Percentiles rank a stretch among this genome's conserved stretches.
Conservation (phyloP, 1,140 invertebrate species). For the Paramacrobiotus metropolitanus region DNA sequence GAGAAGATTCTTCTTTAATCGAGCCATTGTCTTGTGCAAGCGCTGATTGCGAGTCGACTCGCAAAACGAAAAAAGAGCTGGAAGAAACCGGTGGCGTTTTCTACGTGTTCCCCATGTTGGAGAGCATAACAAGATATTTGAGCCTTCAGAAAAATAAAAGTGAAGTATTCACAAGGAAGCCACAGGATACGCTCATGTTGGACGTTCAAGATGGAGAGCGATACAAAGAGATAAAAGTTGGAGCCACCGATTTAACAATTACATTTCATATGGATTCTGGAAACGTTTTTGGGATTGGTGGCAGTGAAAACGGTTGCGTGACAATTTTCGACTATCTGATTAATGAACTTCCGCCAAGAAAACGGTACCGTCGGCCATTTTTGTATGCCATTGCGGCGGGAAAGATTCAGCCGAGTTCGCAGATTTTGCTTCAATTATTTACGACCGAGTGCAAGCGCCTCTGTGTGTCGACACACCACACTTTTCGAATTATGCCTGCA, state of each 20-base stretch:
- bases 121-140: not conserved
- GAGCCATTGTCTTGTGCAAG: not conserved
- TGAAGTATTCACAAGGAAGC: not conserved
- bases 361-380: too few species aligned
- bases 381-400: not conserved
- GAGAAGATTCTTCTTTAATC: not conserved
- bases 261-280: not conserved
- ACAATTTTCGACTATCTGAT: not conserved
- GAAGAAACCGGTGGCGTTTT: too few species aligned
- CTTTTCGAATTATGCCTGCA: not conserved
- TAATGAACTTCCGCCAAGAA: not conserved
- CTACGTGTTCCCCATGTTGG: too few species aligned
- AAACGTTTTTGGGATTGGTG: not conserved
- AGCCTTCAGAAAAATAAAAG: not conserved
- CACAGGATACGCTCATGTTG: not conserved
- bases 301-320: not conserved
- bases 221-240: not conserved
- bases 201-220: not conserved
- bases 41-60: not conserved
- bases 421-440: not conserved
- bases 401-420: not conserved
- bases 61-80: not conserved
- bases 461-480: too few species aligned
- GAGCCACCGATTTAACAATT: not conserved
- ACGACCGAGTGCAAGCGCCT: too few species aligned